Evolutionary conservation across 2,113 vertebrate species (phyloP).

Genomic region (Ovis canadensis): DNA sequence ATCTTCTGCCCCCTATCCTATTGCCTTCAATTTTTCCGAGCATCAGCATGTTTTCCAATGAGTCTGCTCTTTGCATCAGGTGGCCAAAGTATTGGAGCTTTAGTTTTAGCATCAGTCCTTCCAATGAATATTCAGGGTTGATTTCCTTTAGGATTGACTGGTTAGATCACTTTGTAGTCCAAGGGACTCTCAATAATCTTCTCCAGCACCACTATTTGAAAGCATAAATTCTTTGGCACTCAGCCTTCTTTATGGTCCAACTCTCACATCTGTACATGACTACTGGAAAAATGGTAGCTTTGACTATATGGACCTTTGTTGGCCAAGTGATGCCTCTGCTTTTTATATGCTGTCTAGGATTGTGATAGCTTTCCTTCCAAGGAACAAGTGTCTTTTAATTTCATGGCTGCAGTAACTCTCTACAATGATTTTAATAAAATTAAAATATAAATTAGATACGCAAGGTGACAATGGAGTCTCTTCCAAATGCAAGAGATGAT

Average conservation of each 20-base stretch:
- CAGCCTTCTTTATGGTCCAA: not conserved
- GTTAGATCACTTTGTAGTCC: not conserved
- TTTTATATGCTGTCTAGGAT: not conserved
- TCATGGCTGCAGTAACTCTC: not conserved
- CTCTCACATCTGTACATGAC: not conserved
- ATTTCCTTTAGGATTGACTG: not conserved
- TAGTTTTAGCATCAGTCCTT: not conserved
- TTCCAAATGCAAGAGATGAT: not conserved
- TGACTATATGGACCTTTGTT: not conserved
- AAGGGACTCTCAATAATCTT: not conserved
- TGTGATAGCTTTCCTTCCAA: not conserved
- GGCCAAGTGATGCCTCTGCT: not conserved
- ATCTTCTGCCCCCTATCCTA: not conserved
- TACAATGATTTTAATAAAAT: not conserved
- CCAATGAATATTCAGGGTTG: not conserved
- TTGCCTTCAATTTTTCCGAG: not conserved
- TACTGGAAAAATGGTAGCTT: not conserved
- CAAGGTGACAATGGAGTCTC: not conserved
- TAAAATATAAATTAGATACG: not conserved
- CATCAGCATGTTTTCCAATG: not conserved
- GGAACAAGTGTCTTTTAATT: not conserved
- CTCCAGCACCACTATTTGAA: not conserved
- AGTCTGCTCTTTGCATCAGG: not conserved
- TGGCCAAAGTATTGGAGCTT: not conserved
- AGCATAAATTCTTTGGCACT: not conserved